Conservation (phyloP, 1,140 invertebrate species). For the Teleopsis dalmanni region DNA sequence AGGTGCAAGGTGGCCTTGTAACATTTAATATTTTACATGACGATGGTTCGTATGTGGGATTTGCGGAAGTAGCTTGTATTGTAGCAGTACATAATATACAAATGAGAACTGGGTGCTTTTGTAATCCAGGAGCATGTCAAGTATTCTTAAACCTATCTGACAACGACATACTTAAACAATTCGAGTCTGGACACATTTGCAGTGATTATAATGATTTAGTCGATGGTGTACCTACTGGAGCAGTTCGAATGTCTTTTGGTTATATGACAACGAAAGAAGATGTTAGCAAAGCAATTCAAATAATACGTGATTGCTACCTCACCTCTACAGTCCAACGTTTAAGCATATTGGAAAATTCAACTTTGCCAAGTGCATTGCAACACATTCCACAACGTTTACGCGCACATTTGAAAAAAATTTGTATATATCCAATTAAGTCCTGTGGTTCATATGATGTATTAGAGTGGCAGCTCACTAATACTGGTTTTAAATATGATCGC, state of each 20-base stretch:
- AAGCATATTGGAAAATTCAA: constrained; percentile 18
- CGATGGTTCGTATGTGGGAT: constrained; percentile 76
- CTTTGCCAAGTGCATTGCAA: constrained; percentile 22
- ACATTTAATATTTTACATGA: constrained; percentile 80
- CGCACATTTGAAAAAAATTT: constrained; percentile 54
- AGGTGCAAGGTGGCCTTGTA: constrained; percentile 74
- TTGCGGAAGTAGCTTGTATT: constrained; percentile 82
- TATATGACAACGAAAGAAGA: constrained; percentile 75
- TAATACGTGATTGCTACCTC: constrained; percentile 60
- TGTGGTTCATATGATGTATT: constrained; percentile 69
- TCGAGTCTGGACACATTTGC: constrained; percentile 83
- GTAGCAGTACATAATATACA: constrained; percentile 79
- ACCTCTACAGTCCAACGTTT: constrained; percentile 17
- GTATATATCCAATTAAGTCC: constrained; percentile 91
- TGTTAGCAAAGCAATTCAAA: constrained; percentile 61
- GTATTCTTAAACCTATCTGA: constrained; percentile 63
- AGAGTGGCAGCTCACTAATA: constrained; percentile 63
- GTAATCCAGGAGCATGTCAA: constrained; percentile 93
- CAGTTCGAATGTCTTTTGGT: constrained; percentile 88
- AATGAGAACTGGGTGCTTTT: constrained; percentile 90
- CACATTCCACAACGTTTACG: constrained; percentile 19
- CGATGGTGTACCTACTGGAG: constrained; percentile 84
- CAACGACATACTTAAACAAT: constrained; percentile 66
- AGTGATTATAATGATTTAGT: constrained; percentile 84
- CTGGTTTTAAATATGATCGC: constrained; percentile 80